Base-by-base conservation (phyloP, 2,797 vertebrate genomes). In the Caiman crocodilus region DNA sequence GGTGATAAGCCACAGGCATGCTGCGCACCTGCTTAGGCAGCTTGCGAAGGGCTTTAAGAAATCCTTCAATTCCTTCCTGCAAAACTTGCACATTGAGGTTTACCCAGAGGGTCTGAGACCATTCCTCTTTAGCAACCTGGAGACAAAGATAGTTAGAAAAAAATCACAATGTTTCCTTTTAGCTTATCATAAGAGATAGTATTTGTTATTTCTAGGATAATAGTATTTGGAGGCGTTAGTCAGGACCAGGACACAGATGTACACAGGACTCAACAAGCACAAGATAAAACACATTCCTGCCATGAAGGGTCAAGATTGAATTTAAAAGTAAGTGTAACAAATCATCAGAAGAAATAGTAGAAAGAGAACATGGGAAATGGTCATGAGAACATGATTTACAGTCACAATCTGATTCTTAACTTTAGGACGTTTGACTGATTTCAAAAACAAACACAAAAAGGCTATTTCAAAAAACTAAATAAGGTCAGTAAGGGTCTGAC, bases 91-190 rank as follows among this genome's bases (percentile, higher is more conserved):
- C 98, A 71, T 99, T 98, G 91, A 99, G 98, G 97, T 99, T 98
- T 88, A 97, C 97, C 99, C 99, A 99, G 71, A 99, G 97, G 0
- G 98, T 99, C 98, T 99, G 98, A 67, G 99, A 99, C 99, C 99
- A 99, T 76, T 99, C 97, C 18, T 98, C 94, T 95, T 99, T 99
- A 77, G 99, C 98, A 17, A 93, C 96, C 99, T 99, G 87, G 76
- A 83, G 94, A 89, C 1, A 16, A 57, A 30, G 55, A 26, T 21
- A 5, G 73, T 56, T 9, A 69, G 30, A 76, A 76, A 30, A 92
- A 74, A 58, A 6, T 14, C 4, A 6, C 17, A 10, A 11, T 50
- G 57, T 16, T 85, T 81, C 7, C 20, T 89, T 28, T 42, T 30
- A 90, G 16, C 63, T 69, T 32, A 13, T 81, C 1, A 32, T 7